phyloP scores from a whole-genome alignment of 2,113 vertebrate species.

The Tiliqua scincoides region DNA sequence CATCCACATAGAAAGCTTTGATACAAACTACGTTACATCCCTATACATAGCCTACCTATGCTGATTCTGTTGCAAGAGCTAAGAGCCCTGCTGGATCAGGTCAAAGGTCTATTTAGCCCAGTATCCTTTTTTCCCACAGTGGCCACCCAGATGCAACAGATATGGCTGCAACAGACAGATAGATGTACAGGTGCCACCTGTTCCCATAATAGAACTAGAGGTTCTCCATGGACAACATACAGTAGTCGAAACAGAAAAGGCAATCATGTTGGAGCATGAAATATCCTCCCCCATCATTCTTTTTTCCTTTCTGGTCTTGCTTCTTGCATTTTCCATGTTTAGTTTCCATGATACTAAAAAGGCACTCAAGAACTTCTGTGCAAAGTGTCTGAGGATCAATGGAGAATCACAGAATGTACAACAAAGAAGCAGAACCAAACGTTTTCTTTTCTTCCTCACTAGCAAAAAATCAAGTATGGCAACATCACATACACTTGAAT shows the following conservation, averaged over 20 bases:
- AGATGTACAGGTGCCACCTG: background rate
- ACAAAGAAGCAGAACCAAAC: conserved; percentile 49
- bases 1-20: no score
- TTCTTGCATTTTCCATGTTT: background rate
- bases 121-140: no score
- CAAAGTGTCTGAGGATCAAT: background rate
- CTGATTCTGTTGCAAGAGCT: background rate
- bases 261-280: background rate
- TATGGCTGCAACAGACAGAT: no score
- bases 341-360: no score
- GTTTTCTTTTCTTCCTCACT: background rate
- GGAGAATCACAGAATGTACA: background rate
- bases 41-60: background rate
- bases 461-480: conserved; percentile 30
- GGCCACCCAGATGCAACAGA: no score
- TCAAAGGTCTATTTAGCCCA: no score
- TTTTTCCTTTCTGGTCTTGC: background rate
- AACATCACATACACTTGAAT: conserved; percentile 43
- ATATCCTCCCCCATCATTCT: background rate
- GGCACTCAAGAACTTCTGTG: conserved; percentile 23
- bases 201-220: background rate
- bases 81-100: no score
- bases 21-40: no score
- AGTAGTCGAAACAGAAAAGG: background rate
- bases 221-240: background rate